phyloP scores from a whole-genome alignment of 2,113 vertebrate species.

The Oreochromis niloticus region DNA sequence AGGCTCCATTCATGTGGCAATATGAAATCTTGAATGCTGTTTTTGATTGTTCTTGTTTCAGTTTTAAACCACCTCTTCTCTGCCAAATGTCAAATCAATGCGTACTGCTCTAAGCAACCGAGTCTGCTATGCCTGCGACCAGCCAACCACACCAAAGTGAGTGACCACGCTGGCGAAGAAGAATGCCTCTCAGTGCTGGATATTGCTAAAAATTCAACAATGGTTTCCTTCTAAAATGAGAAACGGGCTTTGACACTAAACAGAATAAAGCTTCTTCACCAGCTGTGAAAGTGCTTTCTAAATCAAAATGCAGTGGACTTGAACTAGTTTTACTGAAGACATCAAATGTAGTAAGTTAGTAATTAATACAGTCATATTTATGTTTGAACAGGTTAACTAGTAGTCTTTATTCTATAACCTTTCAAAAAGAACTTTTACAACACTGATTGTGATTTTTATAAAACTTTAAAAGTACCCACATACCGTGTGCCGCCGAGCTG shows the following conservation, averaged over 20 bases:
- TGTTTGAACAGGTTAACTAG: not conserved
- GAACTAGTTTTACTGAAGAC: not conserved
- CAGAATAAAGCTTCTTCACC: not conserved
- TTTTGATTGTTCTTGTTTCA: not conserved
- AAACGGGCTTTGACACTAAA: not conserved
- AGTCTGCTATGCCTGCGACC: not conserved
- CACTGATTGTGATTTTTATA: not conserved
- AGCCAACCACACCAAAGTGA: not conserved
- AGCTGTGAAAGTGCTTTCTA: not conserved
- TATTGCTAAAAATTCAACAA: not conserved
- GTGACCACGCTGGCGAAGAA: not conserved
- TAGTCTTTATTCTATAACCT: not conserved
- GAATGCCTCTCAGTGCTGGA: not conserved
- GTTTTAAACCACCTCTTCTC: not conserved
- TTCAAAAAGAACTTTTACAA: not conserved
- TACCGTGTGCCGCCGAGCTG: not conserved
- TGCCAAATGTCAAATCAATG: not conserved
- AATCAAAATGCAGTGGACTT: not conserved
- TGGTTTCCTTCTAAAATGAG: not conserved
- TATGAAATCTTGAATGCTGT: not conserved
- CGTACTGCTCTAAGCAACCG: not conserved
- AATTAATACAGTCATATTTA: not conserved
- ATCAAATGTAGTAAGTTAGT: not conserved
- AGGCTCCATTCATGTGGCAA: not conserved
- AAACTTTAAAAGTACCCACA: not conserved